phyloP scores from a whole-genome alignment of 2,113 vertebrate genomes.

The Colossoma macropomum region DNA sequence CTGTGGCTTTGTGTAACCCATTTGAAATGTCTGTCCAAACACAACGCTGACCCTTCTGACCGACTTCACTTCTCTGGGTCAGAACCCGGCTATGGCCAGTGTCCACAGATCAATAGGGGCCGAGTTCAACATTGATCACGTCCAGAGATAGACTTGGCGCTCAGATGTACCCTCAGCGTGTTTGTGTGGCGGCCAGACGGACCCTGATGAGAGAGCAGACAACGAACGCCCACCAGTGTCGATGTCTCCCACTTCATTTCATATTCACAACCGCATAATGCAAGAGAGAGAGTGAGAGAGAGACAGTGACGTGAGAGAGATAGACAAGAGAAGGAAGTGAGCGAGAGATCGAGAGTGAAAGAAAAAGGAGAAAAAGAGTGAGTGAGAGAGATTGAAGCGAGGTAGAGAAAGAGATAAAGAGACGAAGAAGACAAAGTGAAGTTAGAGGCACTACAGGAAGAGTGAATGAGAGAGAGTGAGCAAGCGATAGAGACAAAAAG shows the following conservation, averaged over 20 bases:
- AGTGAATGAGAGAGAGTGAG: constrained; percentile 2
- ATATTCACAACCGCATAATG: background rate
- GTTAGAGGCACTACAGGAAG: background rate
- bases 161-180: constrained; percentile 54
- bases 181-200: constrained; percentile 49
- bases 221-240: background rate
- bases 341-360: background rate
- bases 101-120: constrained; percentile 67
- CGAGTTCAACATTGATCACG: constrained; percentile 66
- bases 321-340: too few species aligned
- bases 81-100: constrained; percentile 52
- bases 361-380: background rate
- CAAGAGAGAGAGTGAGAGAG: background rate
- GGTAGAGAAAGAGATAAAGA: background rate
- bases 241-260: constrained; percentile 12
- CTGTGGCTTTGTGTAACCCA: constrained; percentile 42
- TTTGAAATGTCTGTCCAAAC: constrained; percentile 63
- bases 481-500: constrained; percentile 20
- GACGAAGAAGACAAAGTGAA: too few species aligned
- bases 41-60: constrained; percentile 58
- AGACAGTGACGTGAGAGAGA: background rate
- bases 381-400: constrained; percentile 29
- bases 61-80: constrained; percentile 58
- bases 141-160: constrained; percentile 55
- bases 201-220: constrained; percentile 28